Base-by-base conservation (phyloP, 2,797 vertebrate species). In the Hephaestus fuliginosus region DNA sequence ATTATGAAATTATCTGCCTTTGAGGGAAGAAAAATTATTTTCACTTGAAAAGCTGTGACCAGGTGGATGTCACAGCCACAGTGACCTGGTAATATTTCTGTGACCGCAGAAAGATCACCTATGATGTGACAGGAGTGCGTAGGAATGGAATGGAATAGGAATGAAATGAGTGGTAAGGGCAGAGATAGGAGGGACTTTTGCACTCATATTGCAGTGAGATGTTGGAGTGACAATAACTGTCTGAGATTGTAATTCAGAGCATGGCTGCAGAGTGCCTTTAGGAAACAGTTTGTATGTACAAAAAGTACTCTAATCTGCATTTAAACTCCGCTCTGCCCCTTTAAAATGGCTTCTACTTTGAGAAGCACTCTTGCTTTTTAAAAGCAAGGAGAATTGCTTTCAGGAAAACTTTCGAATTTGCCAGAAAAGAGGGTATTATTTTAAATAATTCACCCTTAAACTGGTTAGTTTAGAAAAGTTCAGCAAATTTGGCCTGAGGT, bases 231-330 rank as follows among this genome's bases (percentile, higher is more conserved):
- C 81, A 82, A 79, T 84, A 74, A 83, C 48, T 60, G 60, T 44
- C 60, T 78, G 43, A 65, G 60, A 84, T 90, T 92, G 81, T 74
- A 82, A 89, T 91, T 92, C 91, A 74, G 84, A 76, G 80, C 89
- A 71, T 67, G 87, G 36, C 76, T 67, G 61, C 84, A 64, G 75
- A 89, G 85, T 73, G 85, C 80, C 83, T 85, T 80, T 67, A 77
- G 85, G 80, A 88, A 85, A 86, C 81, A 69, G 82, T 86, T 89
- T 90, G 81, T 81, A 77, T 87, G 88, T 83, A 86, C 86, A 70
- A 87, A 88, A 90, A 83, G 84, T 85, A 51, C 88, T 89, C 72
- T 91, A 82, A 90, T 93, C 87, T 90, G 81, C 81, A 88, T 88
- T 91, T 93, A 88, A 88, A 91, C 88, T 79, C 70, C 0, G 8